Base-by-base conservation (phyloP, 2,797 vertebrate genomes). In the Macropus fuliginosus region DNA sequence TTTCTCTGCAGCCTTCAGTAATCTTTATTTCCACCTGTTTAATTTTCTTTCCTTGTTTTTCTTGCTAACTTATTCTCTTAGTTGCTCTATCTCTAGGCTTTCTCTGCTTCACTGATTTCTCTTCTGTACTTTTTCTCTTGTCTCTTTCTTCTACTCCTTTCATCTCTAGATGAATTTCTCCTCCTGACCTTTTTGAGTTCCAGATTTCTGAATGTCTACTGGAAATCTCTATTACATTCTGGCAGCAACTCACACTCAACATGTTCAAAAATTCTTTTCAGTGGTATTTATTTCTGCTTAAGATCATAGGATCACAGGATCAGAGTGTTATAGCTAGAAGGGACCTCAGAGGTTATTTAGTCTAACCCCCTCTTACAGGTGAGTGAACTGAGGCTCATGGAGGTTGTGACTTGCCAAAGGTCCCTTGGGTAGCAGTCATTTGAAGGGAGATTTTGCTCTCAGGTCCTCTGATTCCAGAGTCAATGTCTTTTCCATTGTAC, bases 21-120 rank as follows among this genome's bases (percentile, higher is more conserved):
- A 18, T 56, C 0, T 90, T 96, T 55, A 91, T 29, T 66, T 5
- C 13, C 92, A 55, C n/a, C 59, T 93, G 92, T 81, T 81, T 93
- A 52, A 91, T 0, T 93, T 16, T 94, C 31, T 94, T 2, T 13
- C 28, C 92, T 93, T 93, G 55, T 31, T 54, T 96, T 95, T 95
- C 52, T 4, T 96, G 54, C 55, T 57, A 46, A 56, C 55, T 56
- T 27, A 14, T 55, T 93, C 89, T 93, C 89, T 96, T 92, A 59
- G 21, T 93, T 95, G 34, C 90, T 94, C 55, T 96, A 66, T 46
- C 50, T 94, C 90, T 55, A 57, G 57, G 91, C 34, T 89, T 95
- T 96, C 29, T 93, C 18, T 95, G 56, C 54, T 92, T 96, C 24
- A 28, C 14, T 92, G 16, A 56, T 90, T 13, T 46, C 13, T 59